phyloP scores from a whole-genome alignment of 2,888 invertebrate genomes.

The Amphipoea lucens region DNA sequence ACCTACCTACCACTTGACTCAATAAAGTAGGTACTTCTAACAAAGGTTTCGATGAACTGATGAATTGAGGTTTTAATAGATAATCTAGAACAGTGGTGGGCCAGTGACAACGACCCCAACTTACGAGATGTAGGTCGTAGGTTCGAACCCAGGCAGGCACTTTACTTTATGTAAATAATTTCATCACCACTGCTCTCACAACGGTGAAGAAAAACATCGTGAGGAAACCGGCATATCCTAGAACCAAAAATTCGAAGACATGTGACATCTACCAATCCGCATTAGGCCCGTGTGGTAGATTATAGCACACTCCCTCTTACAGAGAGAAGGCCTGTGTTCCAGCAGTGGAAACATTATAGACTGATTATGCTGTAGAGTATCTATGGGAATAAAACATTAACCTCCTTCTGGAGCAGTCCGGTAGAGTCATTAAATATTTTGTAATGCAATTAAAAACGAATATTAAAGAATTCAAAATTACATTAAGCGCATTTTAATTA shows the following conservation, averaged over 20 bases:
- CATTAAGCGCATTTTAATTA: not conserved
- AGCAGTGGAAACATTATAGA: not conserved
- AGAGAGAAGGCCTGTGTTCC: not conserved
- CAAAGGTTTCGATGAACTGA: not conserved
- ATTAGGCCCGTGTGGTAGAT: not conserved
- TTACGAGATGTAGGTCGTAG: not conserved
- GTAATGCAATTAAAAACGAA: not conserved
- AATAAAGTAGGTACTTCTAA: slow-evolving; percentile 1
- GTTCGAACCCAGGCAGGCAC: not conserved
- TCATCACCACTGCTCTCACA: not conserved
- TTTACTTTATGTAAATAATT: not conserved
- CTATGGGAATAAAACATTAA: not conserved
- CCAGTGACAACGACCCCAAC: not conserved
- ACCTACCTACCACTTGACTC: not conserved
- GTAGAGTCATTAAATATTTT: not conserved
- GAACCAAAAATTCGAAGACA: not conserved
- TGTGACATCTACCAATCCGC: not conserved
- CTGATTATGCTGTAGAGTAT: not conserved
- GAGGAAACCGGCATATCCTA: not conserved
- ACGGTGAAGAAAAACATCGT: not conserved
- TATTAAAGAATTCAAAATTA: not conserved
- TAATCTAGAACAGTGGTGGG: not conserved
- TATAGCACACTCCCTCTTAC: not conserved
- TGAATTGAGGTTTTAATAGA: not conserved
- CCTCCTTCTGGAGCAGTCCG: not conserved